Evolutionary conservation across 2,888 invertebrate genomes (phyloP), one percentile per base, ranked within the genome.

Genomic region (Rotaria socialis): DNA sequence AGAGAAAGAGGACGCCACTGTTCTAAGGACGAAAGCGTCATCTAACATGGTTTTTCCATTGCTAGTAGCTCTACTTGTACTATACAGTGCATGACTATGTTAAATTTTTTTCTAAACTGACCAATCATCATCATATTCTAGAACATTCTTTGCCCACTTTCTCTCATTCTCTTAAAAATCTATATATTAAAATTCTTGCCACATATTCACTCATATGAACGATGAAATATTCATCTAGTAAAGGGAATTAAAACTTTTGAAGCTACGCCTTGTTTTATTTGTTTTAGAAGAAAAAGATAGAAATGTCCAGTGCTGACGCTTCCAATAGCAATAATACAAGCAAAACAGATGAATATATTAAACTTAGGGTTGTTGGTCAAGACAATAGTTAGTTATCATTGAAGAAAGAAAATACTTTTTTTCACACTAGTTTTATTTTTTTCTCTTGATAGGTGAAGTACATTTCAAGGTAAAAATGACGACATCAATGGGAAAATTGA

Each of bases 391-490:
- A 75, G 84, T 86, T 27, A 74, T 24, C 3, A 43, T 84, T 27
- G 84, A n/a, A 19, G 14, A 85, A 19, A 5, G 85, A 24, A 58
- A 47, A 24, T 47, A 22, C 3, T 41, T 41, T 74, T 35, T 41
- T 74, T 58, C 47, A 47, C 11, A 11, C 3, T 47, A 47, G 11
- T 10, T 47, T 47, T 47, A 47, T 3, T 41, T 67, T 67, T 16
- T 35, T 35, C n/a, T 19, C 19, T 41, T 41, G 0, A 24, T 80
- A 80, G 80, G 80, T 89, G 94, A 94, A 92, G 94, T 94, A 87
- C 94, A 94, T 90, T 94, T 94, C 90, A 93, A 94, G 89, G 94
- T 94, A 86, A 94, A 94, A 91, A 93, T 93, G 93, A 93, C 94
- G 85, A 94, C 94, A 85, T 93, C 93, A 89, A 94, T 94, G 93